A percentile compares a stretch with the other conserved stretches of the same genome.
Conservation (phyloP, 2,113 vertebrate species). For the Nannospalax galili region DNA sequence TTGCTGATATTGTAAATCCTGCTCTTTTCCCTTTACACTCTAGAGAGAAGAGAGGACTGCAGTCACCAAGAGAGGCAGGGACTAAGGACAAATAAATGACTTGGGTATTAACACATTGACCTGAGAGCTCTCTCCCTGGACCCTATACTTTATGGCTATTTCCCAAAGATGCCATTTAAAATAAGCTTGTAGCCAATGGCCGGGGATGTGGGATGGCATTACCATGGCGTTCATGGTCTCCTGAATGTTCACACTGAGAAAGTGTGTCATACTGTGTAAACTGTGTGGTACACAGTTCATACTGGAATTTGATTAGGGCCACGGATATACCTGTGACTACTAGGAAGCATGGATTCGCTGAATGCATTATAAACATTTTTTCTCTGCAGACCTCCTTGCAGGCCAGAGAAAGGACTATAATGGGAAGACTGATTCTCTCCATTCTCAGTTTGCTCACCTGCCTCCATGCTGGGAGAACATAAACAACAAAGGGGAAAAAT, state of each 20-base stretch:
- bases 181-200: neutral
- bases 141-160: neutral
- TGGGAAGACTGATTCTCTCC: neutral
- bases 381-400: neutral
- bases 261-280: no score
- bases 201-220: neutral
- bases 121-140: neutral
- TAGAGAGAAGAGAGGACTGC: neutral
- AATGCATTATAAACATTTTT: neutral
- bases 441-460: neutral
- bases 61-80: neutral
- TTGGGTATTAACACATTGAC: neutral
- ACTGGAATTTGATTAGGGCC: neutral
- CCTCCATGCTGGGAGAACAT: neutral
- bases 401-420: neutral
- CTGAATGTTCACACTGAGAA: neutral
- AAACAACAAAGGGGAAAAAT: slow-evolving; percentile 37
- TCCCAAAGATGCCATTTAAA: neutral
- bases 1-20: slow-evolving; percentile 68
- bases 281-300: neutral
- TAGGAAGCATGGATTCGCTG: neutral
- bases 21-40: neutral
- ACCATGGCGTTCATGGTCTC: neutral
- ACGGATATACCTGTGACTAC: neutral
- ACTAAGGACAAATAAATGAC: neutral